Evolutionary conservation across 2,797 vertebrate species (phyloP).

Genomic region (Lerista edwardsae): DNA sequence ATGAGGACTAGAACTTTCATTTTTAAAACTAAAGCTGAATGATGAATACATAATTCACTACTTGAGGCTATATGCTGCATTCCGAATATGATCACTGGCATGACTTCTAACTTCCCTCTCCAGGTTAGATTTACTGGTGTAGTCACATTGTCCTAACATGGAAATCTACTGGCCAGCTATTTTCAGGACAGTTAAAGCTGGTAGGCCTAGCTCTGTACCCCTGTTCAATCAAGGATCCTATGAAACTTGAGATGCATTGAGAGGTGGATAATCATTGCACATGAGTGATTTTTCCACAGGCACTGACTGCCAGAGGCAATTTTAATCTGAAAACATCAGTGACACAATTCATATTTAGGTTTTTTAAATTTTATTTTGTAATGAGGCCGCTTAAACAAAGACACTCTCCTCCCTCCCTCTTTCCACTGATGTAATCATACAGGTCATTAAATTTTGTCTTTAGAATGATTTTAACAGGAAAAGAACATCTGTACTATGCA

Average conservation of each 20-base stretch:
- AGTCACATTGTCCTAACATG: background rate
- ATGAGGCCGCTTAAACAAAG: constrained; percentile 3
- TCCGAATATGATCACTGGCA: background rate
- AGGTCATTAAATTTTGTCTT: background rate
- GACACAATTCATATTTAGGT: background rate
- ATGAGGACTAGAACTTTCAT: background rate
- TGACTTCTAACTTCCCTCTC: background rate
- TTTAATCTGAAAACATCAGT: background rate
- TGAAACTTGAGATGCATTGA: background rate
- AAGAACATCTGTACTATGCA: background rate
- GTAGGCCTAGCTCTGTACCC: background rate
- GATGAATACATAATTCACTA: background rate
- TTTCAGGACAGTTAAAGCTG: background rate
- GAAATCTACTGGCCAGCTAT: background rate
- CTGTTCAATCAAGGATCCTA: rapidly evolving
- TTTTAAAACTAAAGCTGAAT: background rate
- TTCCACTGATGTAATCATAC: background rate
- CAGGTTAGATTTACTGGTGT: background rate
- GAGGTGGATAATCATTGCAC: background rate
- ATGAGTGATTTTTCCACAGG: background rate
- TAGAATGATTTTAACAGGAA: constrained; percentile 16
- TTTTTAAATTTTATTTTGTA: background rate
- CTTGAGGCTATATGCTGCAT: background rate
- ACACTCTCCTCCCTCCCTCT: background rate
- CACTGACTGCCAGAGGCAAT: background rate